phyloP scores from a whole-genome alignment of 2,797 vertebrate species.

The Chelon auratus region DNA sequence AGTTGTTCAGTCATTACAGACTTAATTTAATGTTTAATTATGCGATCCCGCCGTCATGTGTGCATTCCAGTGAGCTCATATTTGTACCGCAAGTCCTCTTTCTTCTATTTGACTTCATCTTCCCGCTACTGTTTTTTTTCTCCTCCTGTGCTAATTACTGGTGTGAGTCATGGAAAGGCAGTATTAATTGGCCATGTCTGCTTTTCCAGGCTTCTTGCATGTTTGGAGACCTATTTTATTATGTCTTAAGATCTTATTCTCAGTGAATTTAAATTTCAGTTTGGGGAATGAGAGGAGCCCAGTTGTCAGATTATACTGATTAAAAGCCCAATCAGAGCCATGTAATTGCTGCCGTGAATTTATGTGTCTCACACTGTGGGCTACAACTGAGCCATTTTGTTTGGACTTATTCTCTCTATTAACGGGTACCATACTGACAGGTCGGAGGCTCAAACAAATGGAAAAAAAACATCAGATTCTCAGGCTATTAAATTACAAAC shows the following conservation, averaged over 20 bases:
- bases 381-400: not conserved
- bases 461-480: too few relatives aligned
- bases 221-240: conserved; percentile 5
- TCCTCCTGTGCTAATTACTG: conserved; percentile 53
- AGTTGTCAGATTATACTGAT: not conserved
- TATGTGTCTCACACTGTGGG: not conserved
- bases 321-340: not conserved
- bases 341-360: not conserved
- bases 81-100: conserved; percentile 46
- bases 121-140: conserved; percentile 12
- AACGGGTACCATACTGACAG: not conserved
- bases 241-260: not conserved
- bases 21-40: conserved; percentile 80
- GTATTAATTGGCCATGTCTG: conserved; percentile 44
- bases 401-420: not conserved
- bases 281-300: not conserved
- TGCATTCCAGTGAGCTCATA: conserved; percentile 35
- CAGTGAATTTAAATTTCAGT: conserved; percentile 1
- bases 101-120: conserved; percentile 46
- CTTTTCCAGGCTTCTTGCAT: conserved; percentile 23
- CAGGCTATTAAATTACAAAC: too few relatives aligned
- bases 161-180: conserved; percentile 21
- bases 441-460: too few relatives aligned
- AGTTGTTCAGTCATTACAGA: conserved; percentile 65
- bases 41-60: conserved; percentile 42